A percentile compares a stretch with the other conserved stretches of the same genome.
These are phyloP conservation scores for Mechanitis messenoides DNA, from an alignment of 2,888 invertebrate genomes.

Conservation along the genomic window DNA sequence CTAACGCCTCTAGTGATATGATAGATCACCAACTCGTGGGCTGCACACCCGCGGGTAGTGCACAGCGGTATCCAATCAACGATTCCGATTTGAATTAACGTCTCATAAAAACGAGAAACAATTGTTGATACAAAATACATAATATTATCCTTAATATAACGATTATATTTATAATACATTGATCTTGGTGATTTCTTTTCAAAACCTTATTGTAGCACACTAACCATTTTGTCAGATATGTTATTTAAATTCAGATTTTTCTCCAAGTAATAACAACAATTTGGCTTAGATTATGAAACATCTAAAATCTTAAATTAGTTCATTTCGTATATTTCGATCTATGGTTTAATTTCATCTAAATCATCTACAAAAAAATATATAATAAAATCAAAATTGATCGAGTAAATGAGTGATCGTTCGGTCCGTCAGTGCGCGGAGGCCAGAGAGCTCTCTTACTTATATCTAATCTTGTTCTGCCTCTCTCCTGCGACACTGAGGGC, in stretches of 20 bases:
- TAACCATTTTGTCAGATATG: constrained; percentile 77
- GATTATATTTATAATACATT: constrained; percentile 75
- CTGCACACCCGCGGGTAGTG: constrained; percentile 59
- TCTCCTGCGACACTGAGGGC: constrained; percentile 22
- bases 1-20: background rate
- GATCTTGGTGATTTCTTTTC: constrained; percentile 68
- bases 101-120: constrained; percentile 73
- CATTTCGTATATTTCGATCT: constrained; percentile 48
- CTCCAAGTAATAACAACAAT: constrained; percentile 69
- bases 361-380: constrained; percentile 44
- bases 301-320: constrained; percentile 50
- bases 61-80: constrained; percentile 68
- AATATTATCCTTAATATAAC: constrained; percentile 71
- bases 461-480: constrained; percentile 29
- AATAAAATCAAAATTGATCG: constrained; percentile 30
- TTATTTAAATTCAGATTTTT: constrained; percentile 76
- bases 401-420: constrained; percentile 33
- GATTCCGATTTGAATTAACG: constrained; percentile 63
- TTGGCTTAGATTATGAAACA: constrained; percentile 65
- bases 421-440: constrained; percentile 8
- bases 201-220: constrained; percentile 75
- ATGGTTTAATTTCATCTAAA: constrained; percentile 46
- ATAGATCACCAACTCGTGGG: background rate
- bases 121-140: constrained; percentile 73
- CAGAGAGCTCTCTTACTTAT: constrained; percentile 34